Base-by-base conservation (phyloP, 2,888 invertebrate genomes). In the Subacronicta megacephala region DNA sequence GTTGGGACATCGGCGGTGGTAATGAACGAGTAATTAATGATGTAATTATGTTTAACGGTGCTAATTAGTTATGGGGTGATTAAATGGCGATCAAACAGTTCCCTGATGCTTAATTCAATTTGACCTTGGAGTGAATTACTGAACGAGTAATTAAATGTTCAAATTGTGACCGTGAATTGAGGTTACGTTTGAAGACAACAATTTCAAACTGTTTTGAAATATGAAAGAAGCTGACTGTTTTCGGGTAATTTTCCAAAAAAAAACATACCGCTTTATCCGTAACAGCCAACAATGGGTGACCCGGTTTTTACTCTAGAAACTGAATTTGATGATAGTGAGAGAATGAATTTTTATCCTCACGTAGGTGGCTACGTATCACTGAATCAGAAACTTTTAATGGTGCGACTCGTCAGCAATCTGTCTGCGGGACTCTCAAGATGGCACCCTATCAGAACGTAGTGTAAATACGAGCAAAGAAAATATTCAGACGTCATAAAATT, bases 311-410 rank as follows among this genome's bases (percentile, higher is more conserved):
- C 35, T 56, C 17, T 33, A 56, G 31, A 47, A 33, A 38, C 47
- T 49, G 29, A 62, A 56, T 58, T 72, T 53, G 37, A 18, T 26
- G 18, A 33, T 29, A 15, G 9, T 42, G 63, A 66, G 63, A 66
- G 58, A 74, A 71, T 74, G 49, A 61, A 60, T 65, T 50, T 23
- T 51, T 59, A 64, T 55, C 57, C 66, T 51, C 65, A 53, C 40
- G 47, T 63, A 60, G 55, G 60, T 49, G 61, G 60, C 58, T 68
- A 66, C 77, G 78, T 79, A 78, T 82, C 85, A 87, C 70, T 85
- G 87, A 80, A 79, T 86, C 83, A 82, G 84, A 87, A 88, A 89
- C 78, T 89, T 89, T 89, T 89, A 90, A 90, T 87, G 88, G 81
- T 74, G 78, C 70, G 75, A 82, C 76, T 84, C 81, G 81, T 80